phyloP scores from a whole-genome alignment of 2,113 vertebrate species.

The Athene cunicularia region DNA sequence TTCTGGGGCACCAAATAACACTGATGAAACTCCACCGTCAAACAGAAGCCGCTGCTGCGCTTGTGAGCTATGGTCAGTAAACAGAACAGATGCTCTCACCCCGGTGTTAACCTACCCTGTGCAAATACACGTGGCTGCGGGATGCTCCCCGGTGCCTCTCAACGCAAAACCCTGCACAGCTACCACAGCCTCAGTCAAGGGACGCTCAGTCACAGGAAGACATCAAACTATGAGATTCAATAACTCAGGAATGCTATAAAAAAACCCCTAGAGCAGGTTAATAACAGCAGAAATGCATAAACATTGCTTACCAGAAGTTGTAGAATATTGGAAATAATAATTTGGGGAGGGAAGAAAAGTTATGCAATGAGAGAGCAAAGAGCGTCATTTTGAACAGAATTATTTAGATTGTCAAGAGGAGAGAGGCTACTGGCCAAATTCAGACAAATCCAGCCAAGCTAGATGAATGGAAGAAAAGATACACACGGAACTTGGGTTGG shows the following conservation, averaged over 20 bases:
- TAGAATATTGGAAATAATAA: not conserved
- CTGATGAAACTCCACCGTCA: not conserved
- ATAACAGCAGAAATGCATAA: not conserved
- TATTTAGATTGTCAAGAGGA: not conserved
- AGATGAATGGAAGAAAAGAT: not conserved
- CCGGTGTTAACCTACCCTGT: accelerated
- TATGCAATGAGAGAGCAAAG: not conserved
- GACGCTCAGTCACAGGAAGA: not conserved
- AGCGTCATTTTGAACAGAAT: not conserved
- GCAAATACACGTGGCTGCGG: not conserved
- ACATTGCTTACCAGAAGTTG: not conserved
- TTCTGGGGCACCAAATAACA: not conserved
- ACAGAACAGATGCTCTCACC: not conserved
- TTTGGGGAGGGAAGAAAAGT: not conserved
- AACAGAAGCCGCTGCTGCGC: not conserved
- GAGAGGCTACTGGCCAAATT: not conserved
- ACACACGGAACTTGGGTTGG: not conserved
- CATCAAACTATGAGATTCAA: not conserved
- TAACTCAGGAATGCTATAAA: not conserved
- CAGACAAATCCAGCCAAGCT: not conserved
- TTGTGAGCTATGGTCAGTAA: not conserved
- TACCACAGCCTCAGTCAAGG: not conserved
- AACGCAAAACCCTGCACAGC: not conserved
- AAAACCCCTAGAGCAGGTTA: not conserved
- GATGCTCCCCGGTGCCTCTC: not conserved